Base-by-base conservation (phyloP, 2,113 vertebrate species). In the Choloepus hoffmanni region DNA sequence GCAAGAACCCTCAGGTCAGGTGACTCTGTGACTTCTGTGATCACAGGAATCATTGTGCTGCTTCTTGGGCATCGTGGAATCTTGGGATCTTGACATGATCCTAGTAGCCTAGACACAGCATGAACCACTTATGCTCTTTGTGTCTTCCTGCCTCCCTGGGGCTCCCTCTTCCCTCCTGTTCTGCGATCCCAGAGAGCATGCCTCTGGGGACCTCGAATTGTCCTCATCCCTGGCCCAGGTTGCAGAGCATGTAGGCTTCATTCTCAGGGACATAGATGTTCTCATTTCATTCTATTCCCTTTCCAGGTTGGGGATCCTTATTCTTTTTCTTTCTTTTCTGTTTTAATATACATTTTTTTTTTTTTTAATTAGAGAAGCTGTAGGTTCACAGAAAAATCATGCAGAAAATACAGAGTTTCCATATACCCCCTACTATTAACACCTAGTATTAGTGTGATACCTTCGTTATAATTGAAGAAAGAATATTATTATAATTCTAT, bases 61-160 rank as follows among this genome's bases (percentile, higher is more conserved):
- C 30, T 24, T 23, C 68, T 50, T 72, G 8, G 19, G 30, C 53
- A 33, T 33, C 94, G 48, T 3, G 63, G 50, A 62, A 87, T 74
- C 28, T 7, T 82, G 67, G 85, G 67, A 85, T n/a, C 70, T 0
- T 23, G 58, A 36, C 58, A 11, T 7, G 1, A 55, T 43, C 55
- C 11, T 0, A 7, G 36, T 3, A 0, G 2, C 67, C 8, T 10
- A 2, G 9, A 45, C 1, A 2, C 0, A 1, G 10, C 26, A 5
- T 4, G 53, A 62, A 74, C n/a, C 0, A 0, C 33, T 28, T 45
- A 33, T 23, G 62, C 48, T 58, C 40, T 62, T 18, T 18, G 73
- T 36, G 19, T 14, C 36, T 85, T 45, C 26, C 72, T 45, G 16
- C 43, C 15, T 62, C 33, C 19, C 60, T 18, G 45, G 24, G 63